Evolutionary conservation across 2,797 vertebrate species (phyloP), one percentile per base, ranked within the genome.

Genomic region (Poecilia gillii): DNA sequence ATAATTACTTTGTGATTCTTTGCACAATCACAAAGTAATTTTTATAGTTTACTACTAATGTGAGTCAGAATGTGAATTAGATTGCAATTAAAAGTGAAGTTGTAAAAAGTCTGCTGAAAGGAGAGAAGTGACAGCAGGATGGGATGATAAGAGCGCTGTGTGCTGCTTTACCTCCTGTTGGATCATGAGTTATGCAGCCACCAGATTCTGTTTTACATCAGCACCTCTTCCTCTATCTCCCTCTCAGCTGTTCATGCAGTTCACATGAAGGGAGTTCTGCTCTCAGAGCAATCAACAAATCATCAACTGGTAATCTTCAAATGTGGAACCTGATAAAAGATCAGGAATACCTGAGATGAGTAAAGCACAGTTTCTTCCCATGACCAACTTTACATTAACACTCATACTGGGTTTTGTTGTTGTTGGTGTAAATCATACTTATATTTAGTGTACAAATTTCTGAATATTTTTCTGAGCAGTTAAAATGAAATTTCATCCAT

Each of bases 171-270:
- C 64, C 77, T 88, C 87, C 91, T 84, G 90, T 92, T 88, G 91
- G 90, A 89, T 90, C 73, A 70, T 92, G 92, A 94, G 91, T 94
- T 94, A 94, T 87, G 84, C 79, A 85, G 82, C 91, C 89, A 81
- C 81, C 62, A 12, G 77, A 86, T 87, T 88, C 92, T 95, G 94
- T 81, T 89, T 93, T 88, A 25, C 93, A 90, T 95, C 93, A 94
- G 90, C 88, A 89, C 84, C 78, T 92, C 88, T 77, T 77, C 55
- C 80, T 81, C 78, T 82, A 72, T 86, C 88, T 84, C 78, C 77
- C 64, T 81, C 78, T 88, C 82, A 88, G 85, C 77, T 84, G 86
- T 79, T 77, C 74, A 81, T 78, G 81, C 62, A 64, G 81, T 90
- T 89, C 80, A 84, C 80, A 86, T 90, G 75, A 82, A 81, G 76